Conservation (phyloP, 2,797 vertebrate species). For the Chiloscyllium punctatum region DNA sequence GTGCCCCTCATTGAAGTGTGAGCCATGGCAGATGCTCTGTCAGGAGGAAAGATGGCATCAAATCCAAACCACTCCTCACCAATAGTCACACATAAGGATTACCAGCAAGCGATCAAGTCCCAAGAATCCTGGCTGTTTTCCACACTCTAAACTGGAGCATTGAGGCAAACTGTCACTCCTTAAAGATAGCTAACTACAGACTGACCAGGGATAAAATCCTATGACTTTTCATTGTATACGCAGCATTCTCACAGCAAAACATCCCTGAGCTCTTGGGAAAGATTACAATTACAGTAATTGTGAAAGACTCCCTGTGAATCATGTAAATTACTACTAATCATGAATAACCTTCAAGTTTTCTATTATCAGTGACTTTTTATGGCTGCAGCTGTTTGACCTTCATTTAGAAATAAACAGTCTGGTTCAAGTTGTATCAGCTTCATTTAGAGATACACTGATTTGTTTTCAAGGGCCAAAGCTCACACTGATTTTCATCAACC, state of each 20-base stretch:
- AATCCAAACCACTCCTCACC: neutral
- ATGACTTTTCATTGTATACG: neutral
- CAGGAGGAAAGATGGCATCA: neutral
- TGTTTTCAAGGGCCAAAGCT: neutral
- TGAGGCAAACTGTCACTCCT: conserved; percentile 1
- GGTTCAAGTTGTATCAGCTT: neutral
- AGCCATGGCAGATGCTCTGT: conserved; percentile 11
- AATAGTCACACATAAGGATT: neutral
- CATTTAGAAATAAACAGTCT: conserved; percentile 26
- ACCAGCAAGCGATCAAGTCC: neutral
- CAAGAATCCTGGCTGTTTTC: conserved; percentile 18
- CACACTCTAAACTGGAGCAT: neutral
- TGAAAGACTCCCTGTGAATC: neutral
- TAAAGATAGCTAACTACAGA: neutral
- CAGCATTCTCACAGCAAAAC: neutral
- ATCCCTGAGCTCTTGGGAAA: neutral
- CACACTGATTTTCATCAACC: neutral
- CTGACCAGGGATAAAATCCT: neutral
- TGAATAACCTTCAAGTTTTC: conserved; percentile 23
- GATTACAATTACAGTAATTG: conserved; percentile 5
- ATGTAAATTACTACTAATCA: neutral
- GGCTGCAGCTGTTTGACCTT: conserved; percentile 10
- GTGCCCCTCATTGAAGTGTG: neutral
- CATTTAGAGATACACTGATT: neutral
- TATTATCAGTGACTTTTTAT: conserved; percentile 1